Evolutionary conservation across 2,888 invertebrate species (phyloP).

Genomic region (Hypselothyrea guttata): DNA sequence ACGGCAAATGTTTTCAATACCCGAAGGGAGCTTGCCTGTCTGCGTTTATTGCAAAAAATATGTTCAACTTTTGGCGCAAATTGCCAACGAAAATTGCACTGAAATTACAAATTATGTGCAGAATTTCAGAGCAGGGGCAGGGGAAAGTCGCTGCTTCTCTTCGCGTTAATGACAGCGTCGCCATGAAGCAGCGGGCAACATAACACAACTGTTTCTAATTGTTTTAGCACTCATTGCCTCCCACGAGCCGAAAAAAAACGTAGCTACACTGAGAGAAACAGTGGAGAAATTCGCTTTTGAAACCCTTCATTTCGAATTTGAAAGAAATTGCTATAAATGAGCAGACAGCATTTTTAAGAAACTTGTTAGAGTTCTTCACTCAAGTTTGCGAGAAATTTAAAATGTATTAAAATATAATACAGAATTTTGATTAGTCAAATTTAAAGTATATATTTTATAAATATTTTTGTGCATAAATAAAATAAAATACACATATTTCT

Average conservation of each 20-base stretch:
- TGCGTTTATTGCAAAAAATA: slow-evolving; percentile 45
- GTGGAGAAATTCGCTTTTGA: too few relatives aligned
- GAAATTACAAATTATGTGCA: slow-evolving; percentile 57
- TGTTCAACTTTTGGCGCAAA: slow-evolving; percentile 34
- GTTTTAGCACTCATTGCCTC: slow-evolving; percentile 53
- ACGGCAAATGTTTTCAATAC: slow-evolving; percentile 58
- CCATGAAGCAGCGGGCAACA: slow-evolving; percentile 27
- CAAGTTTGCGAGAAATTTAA: too few relatives aligned
- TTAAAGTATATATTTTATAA: too few relatives aligned
- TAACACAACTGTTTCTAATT: slow-evolving; percentile 72
- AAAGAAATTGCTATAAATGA: too few relatives aligned
- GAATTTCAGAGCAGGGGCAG: background rate
- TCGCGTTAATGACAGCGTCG: slow-evolving; percentile 59
- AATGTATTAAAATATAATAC: too few relatives aligned
- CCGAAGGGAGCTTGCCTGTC: slow-evolving; percentile 22
- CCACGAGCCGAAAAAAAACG: background rate
- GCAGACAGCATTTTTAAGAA: too few relatives aligned
- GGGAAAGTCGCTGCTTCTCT: slow-evolving; percentile 5
- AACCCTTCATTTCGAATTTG: too few relatives aligned
- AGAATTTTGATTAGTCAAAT: too few relatives aligned
- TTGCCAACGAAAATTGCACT: slow-evolving; percentile 58
- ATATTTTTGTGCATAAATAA: too few relatives aligned
- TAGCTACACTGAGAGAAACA: too few relatives aligned
- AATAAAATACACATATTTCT: too few relatives aligned
- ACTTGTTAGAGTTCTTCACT: too few relatives aligned